These are phyloP conservation scores for Muschampia plurimacula DNA, from an alignment of 2,888 invertebrate species.

Conservation along the genomic window DNA sequence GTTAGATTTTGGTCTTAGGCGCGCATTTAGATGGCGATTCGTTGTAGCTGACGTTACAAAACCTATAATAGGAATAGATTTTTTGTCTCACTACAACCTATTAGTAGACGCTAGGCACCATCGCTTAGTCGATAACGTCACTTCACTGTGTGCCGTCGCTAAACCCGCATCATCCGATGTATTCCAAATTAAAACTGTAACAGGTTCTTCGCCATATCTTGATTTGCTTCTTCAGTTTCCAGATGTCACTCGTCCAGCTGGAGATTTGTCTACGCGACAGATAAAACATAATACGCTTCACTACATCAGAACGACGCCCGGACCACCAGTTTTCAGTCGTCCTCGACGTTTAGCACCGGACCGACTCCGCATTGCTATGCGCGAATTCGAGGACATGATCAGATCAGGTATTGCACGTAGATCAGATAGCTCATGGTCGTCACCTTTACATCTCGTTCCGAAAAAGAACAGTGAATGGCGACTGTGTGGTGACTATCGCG, in stretches of 20 bases:
- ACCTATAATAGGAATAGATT: not conserved
- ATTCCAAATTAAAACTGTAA: not conserved
- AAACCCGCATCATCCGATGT: conserved; percentile 1
- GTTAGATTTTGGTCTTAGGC: not conserved
- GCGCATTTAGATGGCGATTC: not conserved
- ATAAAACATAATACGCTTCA: not conserved
- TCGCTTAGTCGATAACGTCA: not conserved
- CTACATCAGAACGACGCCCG: not conserved
- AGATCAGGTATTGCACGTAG: conserved; percentile 5
- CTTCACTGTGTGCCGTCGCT: not conserved
- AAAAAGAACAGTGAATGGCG: conserved; percentile 6
- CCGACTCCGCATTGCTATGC: conserved; percentile 3
- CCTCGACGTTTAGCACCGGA: not conserved
- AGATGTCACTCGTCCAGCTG: not conserved
- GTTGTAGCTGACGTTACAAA: conserved; percentile 7
- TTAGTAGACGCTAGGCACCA: conserved; percentile 5
- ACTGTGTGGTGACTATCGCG: not conserved
- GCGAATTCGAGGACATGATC: not conserved
- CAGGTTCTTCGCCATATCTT: not conserved
- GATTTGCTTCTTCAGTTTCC: conserved; percentile 2
- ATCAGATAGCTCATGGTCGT: conserved; percentile 2
- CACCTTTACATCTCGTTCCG: not conserved
- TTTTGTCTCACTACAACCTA: not conserved
- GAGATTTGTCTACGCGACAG: conserved; percentile 1
- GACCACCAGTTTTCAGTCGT: conserved; percentile 3